Evolutionary conservation across 2,113 vertebrate genomes (phyloP).

Genomic region (Ahaetulla prasina): DNA sequence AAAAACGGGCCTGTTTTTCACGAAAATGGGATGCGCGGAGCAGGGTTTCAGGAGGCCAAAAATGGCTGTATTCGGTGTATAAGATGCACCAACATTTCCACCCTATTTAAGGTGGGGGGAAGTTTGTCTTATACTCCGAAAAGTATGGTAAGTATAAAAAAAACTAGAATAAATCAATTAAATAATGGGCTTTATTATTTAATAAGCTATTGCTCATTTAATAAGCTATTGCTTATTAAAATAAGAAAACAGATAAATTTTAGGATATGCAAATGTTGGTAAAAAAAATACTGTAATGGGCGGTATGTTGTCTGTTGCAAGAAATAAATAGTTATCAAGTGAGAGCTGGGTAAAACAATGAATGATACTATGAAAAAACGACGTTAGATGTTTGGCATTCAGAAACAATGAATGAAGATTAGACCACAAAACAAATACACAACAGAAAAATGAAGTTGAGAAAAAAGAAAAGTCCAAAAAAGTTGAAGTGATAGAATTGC

Average conservation of each 20-base stretch:
- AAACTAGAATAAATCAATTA: neutral
- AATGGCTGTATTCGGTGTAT: too few species aligned
- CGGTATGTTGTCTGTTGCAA: neutral
- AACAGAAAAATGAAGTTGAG: neutral
- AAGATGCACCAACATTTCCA: too few species aligned
- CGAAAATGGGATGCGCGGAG: too few species aligned
- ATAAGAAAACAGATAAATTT: neutral
- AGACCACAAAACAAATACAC: neutral
- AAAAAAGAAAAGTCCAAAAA: neutral
- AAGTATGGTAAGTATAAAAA: neutral
- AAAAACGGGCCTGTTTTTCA: too few species aligned
- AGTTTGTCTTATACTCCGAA: too few species aligned
- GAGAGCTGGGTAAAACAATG: neutral
- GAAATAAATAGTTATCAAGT: neutral
- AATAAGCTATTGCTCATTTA: neutral
- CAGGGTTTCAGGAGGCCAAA: too few species aligned
- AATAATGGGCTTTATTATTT: neutral
- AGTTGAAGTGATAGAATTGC: neutral
- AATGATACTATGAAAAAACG: neutral
- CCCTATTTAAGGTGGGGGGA: too few species aligned
- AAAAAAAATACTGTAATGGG: neutral
- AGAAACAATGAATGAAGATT: neutral
- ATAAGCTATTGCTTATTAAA: neutral
- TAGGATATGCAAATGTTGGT: neutral
- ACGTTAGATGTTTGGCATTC: neutral